Percentiles rank a stretch among this genome's conserved stretches.
Conservation (phyloP, 1,140 invertebrate species). For the Bemisia tabaci region DNA sequence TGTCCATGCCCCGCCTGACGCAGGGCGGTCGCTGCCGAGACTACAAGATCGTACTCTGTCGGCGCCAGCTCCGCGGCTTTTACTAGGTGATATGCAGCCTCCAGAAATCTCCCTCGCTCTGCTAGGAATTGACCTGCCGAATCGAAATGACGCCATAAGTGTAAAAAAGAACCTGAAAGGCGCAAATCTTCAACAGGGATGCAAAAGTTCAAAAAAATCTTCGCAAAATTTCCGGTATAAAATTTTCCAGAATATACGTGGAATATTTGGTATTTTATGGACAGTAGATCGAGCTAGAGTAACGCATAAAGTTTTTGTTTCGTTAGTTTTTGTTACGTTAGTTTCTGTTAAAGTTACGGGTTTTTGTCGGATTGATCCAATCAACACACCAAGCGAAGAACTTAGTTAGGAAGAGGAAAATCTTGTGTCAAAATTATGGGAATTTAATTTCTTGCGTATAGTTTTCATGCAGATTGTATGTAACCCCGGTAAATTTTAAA, state of each 20-base stretch:
- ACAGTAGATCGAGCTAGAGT: no score
- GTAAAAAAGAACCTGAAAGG: slow-evolving; percentile 5
- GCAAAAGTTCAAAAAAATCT: slow-evolving; percentile 8
- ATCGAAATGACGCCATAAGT: slow-evolving; percentile 8
- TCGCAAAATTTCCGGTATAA: neutral
- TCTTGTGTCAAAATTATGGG: no score
- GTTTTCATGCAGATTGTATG: no score
- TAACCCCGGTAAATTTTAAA: no score
- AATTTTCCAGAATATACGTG: neutral
- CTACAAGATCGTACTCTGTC: slow-evolving; percentile 66
- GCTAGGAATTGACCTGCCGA: slow-evolving; percentile 81
- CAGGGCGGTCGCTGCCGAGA: slow-evolving; percentile 75
- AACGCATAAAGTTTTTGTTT: no score
- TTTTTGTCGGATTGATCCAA: no score
- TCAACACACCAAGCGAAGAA: no score
- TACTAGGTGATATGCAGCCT: slow-evolving; percentile 64
- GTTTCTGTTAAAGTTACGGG: no score
- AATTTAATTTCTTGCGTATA: no score
- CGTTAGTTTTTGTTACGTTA: no score
- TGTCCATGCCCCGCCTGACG: slow-evolving; percentile 57
- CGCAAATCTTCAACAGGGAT: neutral
- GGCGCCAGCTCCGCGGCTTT: slow-evolving; percentile 58
- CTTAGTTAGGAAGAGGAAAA: no score
- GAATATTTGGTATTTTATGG: no score
- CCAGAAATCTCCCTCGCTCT: slow-evolving; percentile 53